These are phyloP conservation scores for Cyclargus thomasi DNA, from an alignment of 1,140 invertebrate genomes.

Conservation along the genomic window DNA sequence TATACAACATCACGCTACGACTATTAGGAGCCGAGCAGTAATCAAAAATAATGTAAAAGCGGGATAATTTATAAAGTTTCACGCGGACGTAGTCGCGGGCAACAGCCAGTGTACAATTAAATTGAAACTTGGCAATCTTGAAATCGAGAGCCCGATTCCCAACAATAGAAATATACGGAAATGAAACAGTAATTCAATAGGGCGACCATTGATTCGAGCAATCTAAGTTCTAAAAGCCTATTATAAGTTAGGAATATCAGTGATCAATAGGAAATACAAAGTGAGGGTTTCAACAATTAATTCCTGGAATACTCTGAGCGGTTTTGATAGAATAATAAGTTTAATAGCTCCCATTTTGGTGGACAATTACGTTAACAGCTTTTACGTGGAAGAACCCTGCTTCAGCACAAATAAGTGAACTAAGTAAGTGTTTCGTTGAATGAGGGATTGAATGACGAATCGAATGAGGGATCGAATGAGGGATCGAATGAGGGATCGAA, in stretches of 20 bases:
- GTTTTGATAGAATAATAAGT: background rate
- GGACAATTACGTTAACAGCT: background rate
- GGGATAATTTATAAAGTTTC: no score
- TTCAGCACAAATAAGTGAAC: no score
- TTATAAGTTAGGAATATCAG: background rate
- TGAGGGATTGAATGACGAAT: no score
- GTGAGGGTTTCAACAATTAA: background rate
- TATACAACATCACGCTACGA: no score
- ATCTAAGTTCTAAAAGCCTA: constrained; percentile 13
- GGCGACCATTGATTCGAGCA: background rate
- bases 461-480: no score
- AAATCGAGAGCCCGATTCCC: background rate
- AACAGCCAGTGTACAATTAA: no score
- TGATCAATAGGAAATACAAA: background rate
- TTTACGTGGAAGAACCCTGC: no score
- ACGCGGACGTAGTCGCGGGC: no score
- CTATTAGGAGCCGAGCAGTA: no score
- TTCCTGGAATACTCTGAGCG: background rate
- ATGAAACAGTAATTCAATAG: background rate
- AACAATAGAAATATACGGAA: background rate
- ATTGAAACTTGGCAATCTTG: background rate
- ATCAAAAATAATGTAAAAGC: no score
- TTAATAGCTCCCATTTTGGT: background rate
- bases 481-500: no score
- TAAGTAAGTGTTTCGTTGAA: no score